Conservation (phyloP, 2,113 vertebrate species). For the Tricholaema leucomelas region DNA sequence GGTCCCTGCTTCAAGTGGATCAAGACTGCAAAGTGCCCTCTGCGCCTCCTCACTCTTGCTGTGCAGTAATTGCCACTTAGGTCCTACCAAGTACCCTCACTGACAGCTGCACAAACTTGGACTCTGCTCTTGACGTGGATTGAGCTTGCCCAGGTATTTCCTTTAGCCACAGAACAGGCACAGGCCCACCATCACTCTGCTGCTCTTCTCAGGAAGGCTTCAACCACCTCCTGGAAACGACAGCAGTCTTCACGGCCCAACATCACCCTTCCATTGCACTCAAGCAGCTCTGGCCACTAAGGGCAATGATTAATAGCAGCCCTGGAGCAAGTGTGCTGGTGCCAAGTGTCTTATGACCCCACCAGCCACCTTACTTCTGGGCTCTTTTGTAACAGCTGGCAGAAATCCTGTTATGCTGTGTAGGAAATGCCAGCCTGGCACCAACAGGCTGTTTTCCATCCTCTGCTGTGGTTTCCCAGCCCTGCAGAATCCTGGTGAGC, state of each 20-base stretch:
- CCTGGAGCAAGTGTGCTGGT: background rate
- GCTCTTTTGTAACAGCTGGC: background rate
- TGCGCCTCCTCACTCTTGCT: background rate
- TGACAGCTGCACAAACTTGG: background rate
- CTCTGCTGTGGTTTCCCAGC: background rate
- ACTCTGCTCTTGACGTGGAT: background rate
- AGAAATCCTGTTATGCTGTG: background rate
- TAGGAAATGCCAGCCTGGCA: background rate
- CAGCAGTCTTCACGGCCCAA: accelerated
- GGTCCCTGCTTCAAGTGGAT: background rate
- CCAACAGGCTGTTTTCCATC: accelerated
- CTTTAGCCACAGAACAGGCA: accelerated
- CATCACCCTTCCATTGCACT: accelerated
- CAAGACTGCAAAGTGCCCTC: background rate
- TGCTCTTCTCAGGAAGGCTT: background rate
- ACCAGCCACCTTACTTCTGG: accelerated
- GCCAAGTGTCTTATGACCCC: background rate
- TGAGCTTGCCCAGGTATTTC: too few species aligned
- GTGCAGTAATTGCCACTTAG: background rate
- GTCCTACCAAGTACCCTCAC: background rate
- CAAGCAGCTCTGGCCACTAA: background rate
- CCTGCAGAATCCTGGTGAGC: background rate
- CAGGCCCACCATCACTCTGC: background rate
- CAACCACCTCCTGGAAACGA: background rate
- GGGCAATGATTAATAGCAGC: background rate